phyloP scores from a whole-genome alignment of 2,113 vertebrate genomes.

The Zapornia atra region DNA sequence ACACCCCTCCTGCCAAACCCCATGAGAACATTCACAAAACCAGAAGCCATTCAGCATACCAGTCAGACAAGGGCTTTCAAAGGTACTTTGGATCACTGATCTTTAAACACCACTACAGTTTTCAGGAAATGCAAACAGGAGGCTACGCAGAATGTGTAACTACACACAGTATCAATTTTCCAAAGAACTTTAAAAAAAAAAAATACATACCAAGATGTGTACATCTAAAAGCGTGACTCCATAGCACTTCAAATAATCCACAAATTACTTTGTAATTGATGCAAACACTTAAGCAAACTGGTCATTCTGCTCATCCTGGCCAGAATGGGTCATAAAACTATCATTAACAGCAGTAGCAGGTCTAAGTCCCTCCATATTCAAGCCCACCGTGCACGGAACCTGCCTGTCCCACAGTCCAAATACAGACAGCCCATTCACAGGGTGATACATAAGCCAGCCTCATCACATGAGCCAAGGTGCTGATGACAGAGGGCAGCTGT shows the following conservation, averaged over 20 bases:
- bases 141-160: neutral
- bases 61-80: neutral
- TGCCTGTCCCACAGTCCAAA: accelerated
- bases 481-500: neutral
- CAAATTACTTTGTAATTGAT: neutral
- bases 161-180: neutral
- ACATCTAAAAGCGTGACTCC: neutral
- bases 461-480: too few relatives aligned
- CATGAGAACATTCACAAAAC: neutral
- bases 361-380: neutral
- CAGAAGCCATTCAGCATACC: neutral
- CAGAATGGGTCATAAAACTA: neutral
- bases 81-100: neutral
- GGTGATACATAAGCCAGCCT: neutral
- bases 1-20: neutral
- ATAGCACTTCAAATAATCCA: neutral
- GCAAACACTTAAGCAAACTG: neutral
- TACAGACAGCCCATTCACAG: accelerated
- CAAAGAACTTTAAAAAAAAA: neutral
- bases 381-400: neutral
- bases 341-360: neutral
- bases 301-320: neutral
- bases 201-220: neutral
- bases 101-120: neutral
- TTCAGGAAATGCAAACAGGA: neutral